Base-by-base conservation (phyloP, 37 sponge, comb jelly and placozoan species). In the Mnemiopsis leidyi region DNA sequence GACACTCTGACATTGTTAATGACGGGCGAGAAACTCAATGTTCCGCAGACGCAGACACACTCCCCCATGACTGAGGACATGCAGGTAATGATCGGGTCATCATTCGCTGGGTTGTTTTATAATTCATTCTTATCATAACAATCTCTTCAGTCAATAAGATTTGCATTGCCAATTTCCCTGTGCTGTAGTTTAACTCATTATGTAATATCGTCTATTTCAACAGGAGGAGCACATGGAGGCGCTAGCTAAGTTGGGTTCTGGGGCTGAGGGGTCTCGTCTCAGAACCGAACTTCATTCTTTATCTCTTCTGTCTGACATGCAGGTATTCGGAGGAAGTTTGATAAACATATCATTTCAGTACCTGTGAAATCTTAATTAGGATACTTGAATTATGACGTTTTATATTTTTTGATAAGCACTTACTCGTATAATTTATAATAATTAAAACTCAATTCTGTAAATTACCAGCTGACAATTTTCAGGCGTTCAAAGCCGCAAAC, bases 221-320 rank as follows among this genome's bases (percentile, higher is more conserved):
- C 28, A 79, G 68, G 92, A 82, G 76, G 97, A 97, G 93, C 99
- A 97, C 93, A 82, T 94, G 92, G 76, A 38, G 9, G 92, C 96
- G 75, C 93, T 99, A 93, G 92, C 96, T 23, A 69, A 33, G 31
- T 93, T 99, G 36, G 99, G 99, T 23, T 96, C 98, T 36, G 94
- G 97, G 23, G 94, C 96, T 85, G 97, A 97, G 71, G 99, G 96
- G 16, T 94, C 96, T 38, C 83, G 69, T 32, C 76, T 96, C 67
- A 69, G 99, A 75, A 97, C 99, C 0, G 94, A 95, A 76, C 95
- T 97, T 94, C 99, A 99, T 93, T 96, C 96, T 76, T 67, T 93
- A 16, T 96, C 97, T 20, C 97, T 99, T n/a, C 76, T 96, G 37
- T 97, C 99, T 24, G 99, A 99, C 95, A 99, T 99, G 97, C 95